Evolutionary conservation across 2,113 vertebrate genomes (phyloP).

Genomic region (Callocephalon fimbriatum): DNA sequence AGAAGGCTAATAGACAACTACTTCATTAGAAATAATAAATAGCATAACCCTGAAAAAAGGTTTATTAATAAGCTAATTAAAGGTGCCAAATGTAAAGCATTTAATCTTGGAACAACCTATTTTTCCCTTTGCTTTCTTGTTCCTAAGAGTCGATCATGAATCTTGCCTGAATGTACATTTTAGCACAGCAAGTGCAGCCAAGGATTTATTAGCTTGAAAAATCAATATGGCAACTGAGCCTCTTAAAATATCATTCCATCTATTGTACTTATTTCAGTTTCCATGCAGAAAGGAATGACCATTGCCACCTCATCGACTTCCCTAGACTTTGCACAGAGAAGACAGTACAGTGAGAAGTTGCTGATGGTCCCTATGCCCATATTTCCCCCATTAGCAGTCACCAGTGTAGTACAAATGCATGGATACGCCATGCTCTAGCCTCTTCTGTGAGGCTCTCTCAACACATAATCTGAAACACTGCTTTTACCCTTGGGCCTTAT

Average conservation of each 20-base stretch:
- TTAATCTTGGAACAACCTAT: constrained; percentile 6
- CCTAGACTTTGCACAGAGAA: background rate
- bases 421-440: background rate
- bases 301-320: background rate
- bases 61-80: constrained; percentile 28
- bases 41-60: background rate
- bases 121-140: background rate
- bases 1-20: background rate
- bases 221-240: constrained; percentile 9
- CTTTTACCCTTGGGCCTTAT: background rate
- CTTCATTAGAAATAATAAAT: constrained; percentile 21
- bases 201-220: constrained; percentile 52
- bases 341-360: accelerated
- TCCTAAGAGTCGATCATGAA: background rate
- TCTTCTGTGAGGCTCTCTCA: background rate
- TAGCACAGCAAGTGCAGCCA: constrained; percentile 12
- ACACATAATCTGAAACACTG: background rate
- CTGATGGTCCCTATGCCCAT: background rate
- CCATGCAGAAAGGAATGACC: background rate
- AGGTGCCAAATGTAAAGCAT: constrained; percentile 31
- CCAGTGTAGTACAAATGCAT: accelerated
- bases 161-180: background rate
- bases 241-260: background rate
- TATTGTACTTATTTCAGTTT: background rate
- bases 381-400: background rate